A percentile compares a stretch with the other conserved stretches of the same genome.
Conservation (phyloP, 2,888 invertebrate species). For the Cynaeus angustus region DNA sequence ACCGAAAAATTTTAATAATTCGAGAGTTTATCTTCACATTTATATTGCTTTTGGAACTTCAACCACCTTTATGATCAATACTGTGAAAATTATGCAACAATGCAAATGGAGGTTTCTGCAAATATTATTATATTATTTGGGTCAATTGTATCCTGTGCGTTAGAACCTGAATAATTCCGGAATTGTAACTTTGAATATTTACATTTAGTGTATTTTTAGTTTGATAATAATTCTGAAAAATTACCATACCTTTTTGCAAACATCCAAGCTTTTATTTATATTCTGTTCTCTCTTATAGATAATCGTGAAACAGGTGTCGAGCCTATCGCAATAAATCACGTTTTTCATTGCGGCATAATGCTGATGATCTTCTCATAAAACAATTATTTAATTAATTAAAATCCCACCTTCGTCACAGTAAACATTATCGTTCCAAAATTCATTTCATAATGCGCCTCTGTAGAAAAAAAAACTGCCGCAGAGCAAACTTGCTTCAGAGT, state of each 20-base stretch:
- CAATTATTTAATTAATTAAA: constrained; percentile 39
- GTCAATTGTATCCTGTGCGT: background rate
- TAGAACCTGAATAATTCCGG: too few species aligned
- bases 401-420: constrained; percentile 6
- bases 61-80: background rate
- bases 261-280: too few species aligned
- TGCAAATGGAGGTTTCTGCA: background rate
- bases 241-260: too few species aligned
- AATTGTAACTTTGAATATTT: too few species aligned
- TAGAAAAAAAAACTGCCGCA: constrained; percentile 33
- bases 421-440: background rate
- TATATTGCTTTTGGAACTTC: too few species aligned
- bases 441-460: background rate
- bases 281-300: too few species aligned
- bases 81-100: background rate
- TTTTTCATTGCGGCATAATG: constrained; percentile 22
- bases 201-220: too few species aligned
- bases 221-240: too few species aligned
- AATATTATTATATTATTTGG: constrained; percentile 1
- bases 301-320: constrained; percentile 30
- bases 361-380: constrained; percentile 15
- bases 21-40: too few species aligned
- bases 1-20: too few species aligned
- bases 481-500: constrained; percentile 13
- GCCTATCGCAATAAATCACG: constrained; percentile 29